These are phyloP conservation scores for Heliconius melpomene DNA, from an alignment of 1,140 invertebrate species.

Conservation along the genomic window DNA sequence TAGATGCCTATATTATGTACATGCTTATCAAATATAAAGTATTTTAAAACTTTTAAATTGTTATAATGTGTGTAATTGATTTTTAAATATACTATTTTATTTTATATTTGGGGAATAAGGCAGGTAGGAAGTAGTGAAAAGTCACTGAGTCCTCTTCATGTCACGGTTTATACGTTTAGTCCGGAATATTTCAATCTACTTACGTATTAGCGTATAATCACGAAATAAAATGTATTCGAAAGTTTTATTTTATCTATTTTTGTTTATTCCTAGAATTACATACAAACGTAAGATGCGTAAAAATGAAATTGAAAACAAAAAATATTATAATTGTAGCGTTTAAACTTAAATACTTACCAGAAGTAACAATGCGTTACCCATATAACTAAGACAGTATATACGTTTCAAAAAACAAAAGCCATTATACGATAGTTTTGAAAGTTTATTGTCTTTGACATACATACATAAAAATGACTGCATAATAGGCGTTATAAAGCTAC, in stretches of 20 bases:
- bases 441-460: conserved; percentile 60
- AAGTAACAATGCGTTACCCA: conserved; percentile 12
- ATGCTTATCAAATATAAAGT: background rate
- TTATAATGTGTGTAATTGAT: no score
- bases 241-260: no score
- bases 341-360: background rate
- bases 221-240: no score
- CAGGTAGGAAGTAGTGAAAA: no score
- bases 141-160: no score
- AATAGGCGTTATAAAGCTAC: conserved; percentile 38
- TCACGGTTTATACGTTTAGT: no score
- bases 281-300: background rate
- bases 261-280: background rate
- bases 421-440: conserved; percentile 48
- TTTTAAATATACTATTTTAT: no score
- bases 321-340: background rate
- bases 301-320: background rate
- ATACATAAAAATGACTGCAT: conserved; percentile 49
- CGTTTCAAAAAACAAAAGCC: conserved; percentile 35
- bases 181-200: no score
- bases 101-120: no score
- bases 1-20: background rate
- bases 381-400: conserved; percentile 1
- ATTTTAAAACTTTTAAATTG: background rate
- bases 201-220: no score